These are phyloP conservation scores for Sylvia borin DNA, from an alignment of 2,797 vertebrate species.

Conservation along the genomic window DNA sequence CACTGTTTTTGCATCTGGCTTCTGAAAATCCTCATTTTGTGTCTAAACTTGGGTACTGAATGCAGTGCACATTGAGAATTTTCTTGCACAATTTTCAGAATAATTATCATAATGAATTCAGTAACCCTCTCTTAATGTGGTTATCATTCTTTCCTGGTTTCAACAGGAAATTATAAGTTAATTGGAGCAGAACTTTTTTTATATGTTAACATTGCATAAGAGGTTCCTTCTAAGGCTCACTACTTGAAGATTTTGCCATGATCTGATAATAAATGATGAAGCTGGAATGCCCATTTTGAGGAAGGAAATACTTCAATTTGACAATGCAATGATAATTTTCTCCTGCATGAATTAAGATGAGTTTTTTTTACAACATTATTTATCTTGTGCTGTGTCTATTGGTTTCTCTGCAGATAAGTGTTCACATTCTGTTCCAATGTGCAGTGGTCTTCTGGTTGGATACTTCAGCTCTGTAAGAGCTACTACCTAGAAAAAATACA, in stretches of 20 bases:
- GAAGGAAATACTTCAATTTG: background rate
- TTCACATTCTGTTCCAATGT: background rate
- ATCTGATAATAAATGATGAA: background rate
- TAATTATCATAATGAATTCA: slow-evolving; percentile 1
- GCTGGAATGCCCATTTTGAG: background rate
- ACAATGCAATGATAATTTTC: background rate
- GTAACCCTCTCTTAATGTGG: slow-evolving; percentile 20
- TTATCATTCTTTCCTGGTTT: slow-evolving; percentile 43
- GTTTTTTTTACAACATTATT: background rate
- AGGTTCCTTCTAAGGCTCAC: background rate
- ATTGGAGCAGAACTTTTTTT: slow-evolving; percentile 15
- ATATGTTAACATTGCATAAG: slow-evolving; percentile 5
- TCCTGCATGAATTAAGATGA: background rate
- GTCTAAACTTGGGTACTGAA: background rate
- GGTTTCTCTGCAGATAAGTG: background rate
- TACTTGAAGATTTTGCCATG: background rate
- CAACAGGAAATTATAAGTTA: background rate
- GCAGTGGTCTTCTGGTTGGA: background rate
- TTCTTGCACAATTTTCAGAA: background rate
- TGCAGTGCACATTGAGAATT: background rate
- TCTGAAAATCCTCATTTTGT: slow-evolving; percentile 1
- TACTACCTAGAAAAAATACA: background rate
- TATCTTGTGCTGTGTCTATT: background rate
- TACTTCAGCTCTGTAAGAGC: background rate
- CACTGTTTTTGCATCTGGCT: background rate